Conservation (phyloP, 2,113 vertebrate genomes). For the Isurus oxyrinchus region DNA sequence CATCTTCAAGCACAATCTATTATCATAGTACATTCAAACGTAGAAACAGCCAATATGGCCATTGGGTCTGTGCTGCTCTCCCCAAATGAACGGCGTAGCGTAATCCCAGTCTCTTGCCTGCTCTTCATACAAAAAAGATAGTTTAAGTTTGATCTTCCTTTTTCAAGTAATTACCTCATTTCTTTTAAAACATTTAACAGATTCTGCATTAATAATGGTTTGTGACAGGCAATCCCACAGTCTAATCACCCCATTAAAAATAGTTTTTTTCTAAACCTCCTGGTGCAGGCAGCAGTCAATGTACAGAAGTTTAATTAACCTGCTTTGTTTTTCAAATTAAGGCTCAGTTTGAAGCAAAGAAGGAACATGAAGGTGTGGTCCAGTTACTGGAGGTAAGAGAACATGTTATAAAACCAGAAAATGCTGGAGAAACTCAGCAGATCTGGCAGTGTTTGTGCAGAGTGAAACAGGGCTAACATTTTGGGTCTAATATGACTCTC, state of each 20-base stretch:
- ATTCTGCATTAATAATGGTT: background rate
- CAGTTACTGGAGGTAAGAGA: constrained; percentile 91
- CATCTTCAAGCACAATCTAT: too few species aligned
- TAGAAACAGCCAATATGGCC: background rate
- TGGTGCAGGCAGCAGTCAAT: background rate
- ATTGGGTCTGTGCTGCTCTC: background rate
- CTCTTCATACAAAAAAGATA: background rate
- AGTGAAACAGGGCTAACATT: too few species aligned
- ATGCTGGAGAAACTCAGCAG: too few species aligned
- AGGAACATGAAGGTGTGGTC: constrained; percentile 91
- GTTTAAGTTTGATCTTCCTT: background rate
- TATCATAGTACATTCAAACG: background rate
- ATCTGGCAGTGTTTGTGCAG: too few species aligned
- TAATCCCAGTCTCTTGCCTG: background rate
- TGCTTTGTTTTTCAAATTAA: constrained; percentile 47
- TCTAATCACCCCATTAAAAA: background rate
- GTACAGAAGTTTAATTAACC: background rate
- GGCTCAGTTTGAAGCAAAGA: constrained; percentile 89
- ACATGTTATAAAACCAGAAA: background rate
- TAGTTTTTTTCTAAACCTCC: background rate
- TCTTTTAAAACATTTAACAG: background rate
- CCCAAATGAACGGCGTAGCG: background rate
- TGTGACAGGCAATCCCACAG: background rate
- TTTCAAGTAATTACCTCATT: background rate
- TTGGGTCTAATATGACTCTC: too few species aligned